Conservation (phyloP, 2,113 vertebrate genomes). For the Glareola pratincola region DNA sequence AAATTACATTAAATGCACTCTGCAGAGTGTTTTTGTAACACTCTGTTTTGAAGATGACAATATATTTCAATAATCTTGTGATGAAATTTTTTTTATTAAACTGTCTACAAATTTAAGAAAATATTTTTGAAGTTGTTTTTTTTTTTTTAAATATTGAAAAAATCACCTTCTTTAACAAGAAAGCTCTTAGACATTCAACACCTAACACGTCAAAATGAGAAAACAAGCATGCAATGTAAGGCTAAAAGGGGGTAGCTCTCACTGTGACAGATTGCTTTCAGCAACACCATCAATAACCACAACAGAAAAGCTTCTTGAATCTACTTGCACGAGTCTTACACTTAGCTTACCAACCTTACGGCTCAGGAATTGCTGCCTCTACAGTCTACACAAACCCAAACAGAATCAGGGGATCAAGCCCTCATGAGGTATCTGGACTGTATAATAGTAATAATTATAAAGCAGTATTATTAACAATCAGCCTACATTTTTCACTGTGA, state of each 20-base stretch:
- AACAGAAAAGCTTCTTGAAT: constrained; percentile 41
- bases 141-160: not conserved
- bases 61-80: not conserved
- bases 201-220: not conserved
- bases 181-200: not conserved
- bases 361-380: constrained; percentile 29
- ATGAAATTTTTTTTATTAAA: not conserved
- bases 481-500: constrained; percentile 59
- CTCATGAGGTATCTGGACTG: constrained; percentile 49
- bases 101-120: not conserved
- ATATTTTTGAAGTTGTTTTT: not conserved
- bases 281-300: constrained; percentile 21
- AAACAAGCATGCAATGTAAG: not conserved
- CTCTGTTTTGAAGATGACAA: not conserved
- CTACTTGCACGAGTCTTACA: not conserved
- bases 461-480: constrained; percentile 43
- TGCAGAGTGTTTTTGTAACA: not conserved
- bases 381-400: not conserved
- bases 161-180: not conserved
- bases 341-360: not conserved
- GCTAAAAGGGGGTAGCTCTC: constrained; percentile 13
- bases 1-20: not conserved
- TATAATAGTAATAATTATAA: constrained; percentile 57
- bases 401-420: constrained; percentile 15
- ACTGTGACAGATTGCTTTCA: constrained; percentile 32